Evolutionary conservation across 2,797 vertebrate species (phyloP), one percentile per base, ranked within the genome.

Genomic region (Protonibea diacanthus): DNA sequence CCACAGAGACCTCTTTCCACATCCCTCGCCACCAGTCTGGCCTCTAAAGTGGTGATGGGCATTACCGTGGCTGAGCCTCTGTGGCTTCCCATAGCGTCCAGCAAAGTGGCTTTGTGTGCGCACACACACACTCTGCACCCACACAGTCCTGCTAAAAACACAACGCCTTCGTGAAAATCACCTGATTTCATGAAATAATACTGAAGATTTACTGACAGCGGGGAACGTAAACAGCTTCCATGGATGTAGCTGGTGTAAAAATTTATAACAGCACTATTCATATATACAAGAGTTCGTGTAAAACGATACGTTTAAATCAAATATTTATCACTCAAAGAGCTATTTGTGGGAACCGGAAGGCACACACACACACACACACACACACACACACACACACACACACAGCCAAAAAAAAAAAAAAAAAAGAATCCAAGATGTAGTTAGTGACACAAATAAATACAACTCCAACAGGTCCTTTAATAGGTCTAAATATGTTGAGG

Each of bases 31-130:
- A 91, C 84, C 84, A 91, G 83, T 82, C 88, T 89, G 89, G 87
- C 91, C 90, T 91, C 87, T 88, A 89, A 90, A 93, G 90, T 89
- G 89, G 83, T 86, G 92, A 90, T 91, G 90, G 91, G 86, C 88
- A 90, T 90, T 90, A 90, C 82, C 81, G 61, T 87, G 83, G 82
- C 88, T 88, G 86, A 91, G 88, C 86, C 89, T 86, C 88, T 87
- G 90, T 77, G 89, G 89, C 89, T 93, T 90, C 79, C 85, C 88
- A 79, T 66, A 86, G 88, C 77, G 83, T 92, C 89, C 90, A 82
- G 90, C 84, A 84, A 92, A 92, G 80, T 83, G 33, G 86, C 80
- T 91, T 88, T 88, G 80, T 87, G 78, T 62, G 87, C 57, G 33
- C 57, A 21, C 64, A 74, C 49, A 47, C 84, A 53, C 49, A 44